Conservation (phyloP, 2,888 invertebrate genomes). For the Cryptophagus acutangulus region DNA sequence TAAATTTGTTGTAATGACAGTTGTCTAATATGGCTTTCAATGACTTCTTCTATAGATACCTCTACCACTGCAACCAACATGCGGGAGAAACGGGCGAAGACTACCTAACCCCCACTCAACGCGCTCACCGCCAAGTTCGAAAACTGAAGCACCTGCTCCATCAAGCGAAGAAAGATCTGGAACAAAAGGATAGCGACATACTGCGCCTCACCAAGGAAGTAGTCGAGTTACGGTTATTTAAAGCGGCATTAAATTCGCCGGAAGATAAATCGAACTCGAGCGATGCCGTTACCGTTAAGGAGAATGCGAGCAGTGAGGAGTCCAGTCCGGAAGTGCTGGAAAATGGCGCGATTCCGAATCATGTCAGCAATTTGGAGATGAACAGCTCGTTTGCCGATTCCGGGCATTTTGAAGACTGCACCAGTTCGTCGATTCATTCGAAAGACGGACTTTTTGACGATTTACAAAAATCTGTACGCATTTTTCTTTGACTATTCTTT, state of each 20-base stretch:
- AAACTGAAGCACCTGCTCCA: constrained; percentile 67
- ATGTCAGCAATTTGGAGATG: constrained; percentile 53
- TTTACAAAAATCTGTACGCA: constrained; percentile 9
- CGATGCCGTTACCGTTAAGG: constrained; percentile 61
- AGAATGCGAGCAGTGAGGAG: constrained; percentile 60
- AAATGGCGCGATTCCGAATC: constrained; percentile 22
- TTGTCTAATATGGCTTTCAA: constrained; percentile 6
- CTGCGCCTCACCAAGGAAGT: constrained; percentile 60
- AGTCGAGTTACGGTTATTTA: constrained; percentile 73
- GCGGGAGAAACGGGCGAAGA: constrained; percentile 73
- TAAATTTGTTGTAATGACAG: constrained; percentile 1
- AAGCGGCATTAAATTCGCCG: constrained; percentile 73
- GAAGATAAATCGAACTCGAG: constrained; percentile 73
- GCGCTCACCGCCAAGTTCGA: constrained; percentile 75
- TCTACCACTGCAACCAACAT: constrained; percentile 79
- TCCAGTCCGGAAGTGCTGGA: constrained; percentile 37
- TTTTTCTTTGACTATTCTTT: background rate
- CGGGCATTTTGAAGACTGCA: constrained; percentile 79
- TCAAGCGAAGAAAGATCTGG: constrained; percentile 71
- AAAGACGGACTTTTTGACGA: constrained; percentile 57
- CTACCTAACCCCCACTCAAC: constrained; percentile 83
- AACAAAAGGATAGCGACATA: constrained; percentile 79
- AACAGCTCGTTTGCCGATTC: constrained; percentile 78
- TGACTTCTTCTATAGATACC: constrained; percentile 55
- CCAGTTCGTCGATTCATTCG: constrained; percentile 70